Evolutionary conservation across 37 sponge, comb jelly and placozoan genomes (phyloP), one percentile per base, ranked within the genome.

Genomic region (Halichondria panicea): DNA sequence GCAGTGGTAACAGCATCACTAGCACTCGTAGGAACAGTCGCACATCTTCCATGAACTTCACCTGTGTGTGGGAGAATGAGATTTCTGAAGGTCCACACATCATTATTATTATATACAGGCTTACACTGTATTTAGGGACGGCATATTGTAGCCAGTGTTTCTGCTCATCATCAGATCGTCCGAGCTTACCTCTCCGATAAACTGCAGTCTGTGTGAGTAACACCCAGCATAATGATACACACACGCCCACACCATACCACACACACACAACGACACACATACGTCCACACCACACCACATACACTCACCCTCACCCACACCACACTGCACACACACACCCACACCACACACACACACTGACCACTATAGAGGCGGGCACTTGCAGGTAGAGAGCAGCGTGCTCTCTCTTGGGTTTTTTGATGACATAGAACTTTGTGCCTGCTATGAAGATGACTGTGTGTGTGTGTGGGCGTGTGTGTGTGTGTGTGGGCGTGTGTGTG

Each of bases 1-100:
- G 89, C 45, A 98, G 81, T 44, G 99, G 99, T 22, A 98, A 72
- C 36, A 95, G 81, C 89, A 98, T 92, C 18, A 90, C 89, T 27
- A 92, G 50, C 11, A 96, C 94, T 44, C 87, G 72, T 53, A 92
- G 66, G 19, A 90, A 54, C 31, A 82, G 75, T 43, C 80, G 45
- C 53, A 96, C 88, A 65, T 89, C 97, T 8, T 71, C 40, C 31
- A 84, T 71, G 54, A 94, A 90, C 7, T 24, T 6, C 7, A 44
- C 63, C 87, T 89, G 60, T 22, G 75, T 1, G 35, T 6, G 25
- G 4, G 4, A 3, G 9, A n/a, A 55, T 27, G 9, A 55, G n/a
- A n/a, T n/a, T n/a, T n/a, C 56, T 7, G 56, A 9, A n/a, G 4
- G 56, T 55, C 25, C 25, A 3, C 3, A 27, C 3, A 3, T 55